These are phyloP conservation scores for Nothobranchius kuhntae DNA, from an alignment of 2,113 vertebrate genomes.

Conservation along the genomic window DNA sequence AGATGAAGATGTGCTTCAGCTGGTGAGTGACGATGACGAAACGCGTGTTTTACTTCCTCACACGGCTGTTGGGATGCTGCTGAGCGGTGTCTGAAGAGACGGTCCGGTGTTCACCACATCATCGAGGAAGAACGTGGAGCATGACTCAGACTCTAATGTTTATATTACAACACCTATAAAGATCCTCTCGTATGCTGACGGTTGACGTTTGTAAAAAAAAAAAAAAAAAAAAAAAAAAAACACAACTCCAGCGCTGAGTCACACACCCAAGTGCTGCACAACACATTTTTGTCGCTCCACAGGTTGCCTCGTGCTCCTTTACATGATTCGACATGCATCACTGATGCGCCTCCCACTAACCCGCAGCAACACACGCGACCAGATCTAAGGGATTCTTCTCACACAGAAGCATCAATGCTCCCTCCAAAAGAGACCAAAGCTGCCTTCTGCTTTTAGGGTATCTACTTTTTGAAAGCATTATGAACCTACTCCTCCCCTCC, in stretches of 20 bases:
- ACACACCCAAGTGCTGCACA: constrained; percentile 26
- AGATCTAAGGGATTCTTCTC: neutral
- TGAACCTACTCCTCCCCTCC: constrained; percentile 58
- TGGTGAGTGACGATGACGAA: constrained; percentile 84
- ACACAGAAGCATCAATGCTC: neutral
- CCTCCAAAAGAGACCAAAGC: neutral
- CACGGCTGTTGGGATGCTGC: neutral
- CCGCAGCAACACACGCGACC: constrained; percentile 4
- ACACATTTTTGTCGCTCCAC: constrained; percentile 60
- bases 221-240: neutral
- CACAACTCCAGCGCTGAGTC: neutral
- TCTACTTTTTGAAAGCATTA: constrained; percentile 14
- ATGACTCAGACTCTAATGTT: constrained; percentile 53
- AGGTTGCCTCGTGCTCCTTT: constrained; percentile 53
- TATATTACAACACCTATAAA: constrained; percentile 50
- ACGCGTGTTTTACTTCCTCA: neutral
- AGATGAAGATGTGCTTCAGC: constrained; percentile 95
- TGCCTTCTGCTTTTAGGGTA: neutral
- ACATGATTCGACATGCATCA: constrained; percentile 73
- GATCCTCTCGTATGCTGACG: constrained; percentile 12
- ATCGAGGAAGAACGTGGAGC: constrained; percentile 45
- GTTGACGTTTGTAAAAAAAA: constrained; percentile 2
- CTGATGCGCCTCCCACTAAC: constrained; percentile 42
- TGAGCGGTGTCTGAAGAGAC: constrained; percentile 11
- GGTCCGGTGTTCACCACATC: constrained; percentile 10